Base-by-base conservation (phyloP, 1,140 invertebrate genomes). In the Trypoxylus dichotomus region DNA sequence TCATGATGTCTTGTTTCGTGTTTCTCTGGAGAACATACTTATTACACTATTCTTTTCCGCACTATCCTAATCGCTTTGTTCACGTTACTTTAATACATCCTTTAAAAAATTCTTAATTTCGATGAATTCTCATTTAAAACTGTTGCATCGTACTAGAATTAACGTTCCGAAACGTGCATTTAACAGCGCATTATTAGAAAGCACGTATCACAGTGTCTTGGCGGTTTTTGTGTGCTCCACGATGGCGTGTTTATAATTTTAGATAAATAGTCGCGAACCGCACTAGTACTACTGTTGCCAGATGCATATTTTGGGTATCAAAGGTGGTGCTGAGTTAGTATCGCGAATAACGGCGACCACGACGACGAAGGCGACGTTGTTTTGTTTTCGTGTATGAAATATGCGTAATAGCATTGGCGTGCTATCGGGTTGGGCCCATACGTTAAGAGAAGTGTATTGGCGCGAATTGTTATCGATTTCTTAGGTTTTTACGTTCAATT, bases 201-300 rank as follows among this genome's bases (percentile, higher is more conserved):
- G 19, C 5, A 37, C 32, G 32, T 37, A 54, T 47, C 43, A 54
- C 47, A 54, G 47, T 54, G 47, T 54, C 47, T 54, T 54, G 47
- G 15, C 15, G 47, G 24, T 27, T 21, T 68, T 68, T 68, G 27
- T 27, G 27, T 29, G 60, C 27, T 68, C 24, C 11, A 68, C 60
- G 21, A 27, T 68, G 60, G 27, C 60, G 60, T 68, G 60, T 68
- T 68, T 68, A 68, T 68, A 68, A 68, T 68, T 68, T 27, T 68
- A 68, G 60, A 68, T 68, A 68, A 29, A 29, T 68, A 25, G 60
- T 27, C 60, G 60, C 60, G 60, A 24, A 68, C 60, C 60, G 21
- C 27, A 25, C 60, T 68, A 68, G 15, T 68, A 29, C 60, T 68
- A 29, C 27, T 68, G 60, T 29, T 68, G 60, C 60, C 60, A 68